Evolutionary conservation across 2,113 vertebrate species (phyloP).

Genomic region (Melanerpes formicivorus): DNA sequence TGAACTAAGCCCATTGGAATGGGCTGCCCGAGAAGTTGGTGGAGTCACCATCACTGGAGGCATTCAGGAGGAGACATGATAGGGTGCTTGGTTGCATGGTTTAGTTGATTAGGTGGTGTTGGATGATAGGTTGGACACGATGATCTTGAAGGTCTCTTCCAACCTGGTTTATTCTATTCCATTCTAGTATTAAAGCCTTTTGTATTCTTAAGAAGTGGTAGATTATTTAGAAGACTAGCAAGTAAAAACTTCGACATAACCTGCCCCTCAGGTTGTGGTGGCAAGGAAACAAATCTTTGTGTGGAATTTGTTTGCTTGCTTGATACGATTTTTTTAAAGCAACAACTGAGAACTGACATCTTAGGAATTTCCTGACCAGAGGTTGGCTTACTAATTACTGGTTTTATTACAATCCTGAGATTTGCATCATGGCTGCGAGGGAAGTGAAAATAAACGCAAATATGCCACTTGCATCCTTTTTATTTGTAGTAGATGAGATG

Average conservation of each 20-base stretch:
- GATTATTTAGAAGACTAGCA: not conserved
- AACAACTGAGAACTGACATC: not conserved
- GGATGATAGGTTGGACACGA: no score
- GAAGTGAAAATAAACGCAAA: conserved; percentile 2
- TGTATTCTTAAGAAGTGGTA: not conserved
- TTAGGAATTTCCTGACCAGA: not conserved
- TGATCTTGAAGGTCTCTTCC: no score
- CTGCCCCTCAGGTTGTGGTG: not conserved
- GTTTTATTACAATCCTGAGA: not conserved
- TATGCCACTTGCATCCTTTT: not conserved
- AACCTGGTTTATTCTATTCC: no score
- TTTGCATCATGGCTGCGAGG: not conserved
- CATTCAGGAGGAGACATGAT: no score
- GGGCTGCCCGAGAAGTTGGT: no score
- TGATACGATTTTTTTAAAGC: not conserved
- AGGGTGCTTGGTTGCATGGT: no score
- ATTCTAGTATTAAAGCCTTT: not conserved
- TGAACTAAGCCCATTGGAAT: no score
- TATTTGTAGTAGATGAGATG: not conserved
- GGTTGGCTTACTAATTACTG: not conserved
- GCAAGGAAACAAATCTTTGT: not conserved
- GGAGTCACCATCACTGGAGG: no score
- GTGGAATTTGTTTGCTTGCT: not conserved
- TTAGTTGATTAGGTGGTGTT: no score
- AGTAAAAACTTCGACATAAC: not conserved